Evolutionary conservation across 2,797 vertebrate species (phyloP).

Genomic region (Sebastes umbrosus): DNA sequence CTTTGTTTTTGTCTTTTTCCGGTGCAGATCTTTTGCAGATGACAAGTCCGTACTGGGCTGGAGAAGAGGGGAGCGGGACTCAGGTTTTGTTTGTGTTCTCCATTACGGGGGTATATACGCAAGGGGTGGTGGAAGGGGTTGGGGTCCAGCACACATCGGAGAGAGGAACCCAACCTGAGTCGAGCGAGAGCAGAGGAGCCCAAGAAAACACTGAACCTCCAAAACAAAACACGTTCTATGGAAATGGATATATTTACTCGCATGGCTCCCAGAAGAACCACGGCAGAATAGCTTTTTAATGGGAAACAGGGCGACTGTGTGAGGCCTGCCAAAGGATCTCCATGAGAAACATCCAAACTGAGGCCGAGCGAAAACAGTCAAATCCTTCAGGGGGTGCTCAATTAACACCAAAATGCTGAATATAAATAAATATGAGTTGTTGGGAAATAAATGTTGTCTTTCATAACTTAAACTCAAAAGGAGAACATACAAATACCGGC

Average conservation of each 20-base stretch:
- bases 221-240: constrained; percentile 84
- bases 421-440: constrained; percentile 51
- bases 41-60: constrained; percentile 46
- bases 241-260: constrained; percentile 86
- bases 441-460: constrained; percentile 34
- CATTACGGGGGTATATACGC: constrained; percentile 31
- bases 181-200: constrained; percentile 75
- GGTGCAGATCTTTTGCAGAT: constrained; percentile 58
- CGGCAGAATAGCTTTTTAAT: constrained; percentile 84
- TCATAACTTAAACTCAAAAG: constrained; percentile 39
- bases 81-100: constrained; percentile 68
- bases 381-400: constrained; percentile 70
- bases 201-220: constrained; percentile 82
- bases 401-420: constrained; percentile 72
- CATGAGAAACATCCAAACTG: constrained; percentile 75
- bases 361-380: constrained; percentile 66
- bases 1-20: constrained; percentile 64
- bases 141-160: constrained; percentile 38
- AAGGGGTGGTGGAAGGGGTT: constrained; percentile 17
- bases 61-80: constrained; percentile 30
- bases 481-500: constrained; percentile 38
- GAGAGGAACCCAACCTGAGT: constrained; percentile 74
- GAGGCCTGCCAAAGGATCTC: constrained; percentile 78
- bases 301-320: constrained; percentile 76
- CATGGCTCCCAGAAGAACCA: constrained; percentile 82